A percentile compares a stretch with the other conserved stretches of the same genome.
These are phyloP conservation scores for Tympanuchus pallidicinctus DNA, from an alignment of 2,113 vertebrate species.

Conservation along the genomic window DNA sequence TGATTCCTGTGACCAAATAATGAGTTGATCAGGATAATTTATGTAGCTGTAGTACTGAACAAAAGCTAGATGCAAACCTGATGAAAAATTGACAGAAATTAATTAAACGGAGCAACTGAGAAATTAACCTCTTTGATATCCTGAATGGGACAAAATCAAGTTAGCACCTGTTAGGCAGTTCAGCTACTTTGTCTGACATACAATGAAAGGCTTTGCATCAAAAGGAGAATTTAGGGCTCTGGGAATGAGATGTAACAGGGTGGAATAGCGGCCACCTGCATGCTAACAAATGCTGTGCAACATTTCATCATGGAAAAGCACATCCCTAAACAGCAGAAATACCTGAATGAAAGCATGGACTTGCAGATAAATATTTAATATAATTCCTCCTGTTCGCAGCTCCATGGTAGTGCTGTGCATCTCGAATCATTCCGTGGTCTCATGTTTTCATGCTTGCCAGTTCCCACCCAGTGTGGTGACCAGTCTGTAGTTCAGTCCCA, in stretches of 20 bases:
- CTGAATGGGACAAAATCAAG: background rate
- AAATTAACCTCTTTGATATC: background rate
- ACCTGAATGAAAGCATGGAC: background rate
- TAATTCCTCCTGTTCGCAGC: background rate
- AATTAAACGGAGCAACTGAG: slow-evolving; percentile 4
- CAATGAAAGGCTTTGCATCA: background rate
- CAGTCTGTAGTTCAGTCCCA: background rate
- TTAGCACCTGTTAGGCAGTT: background rate
- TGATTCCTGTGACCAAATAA: background rate
- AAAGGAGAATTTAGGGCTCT: fast-evolving
- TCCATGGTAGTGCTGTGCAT: background rate
- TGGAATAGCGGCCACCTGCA: background rate
- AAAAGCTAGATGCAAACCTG: background rate
- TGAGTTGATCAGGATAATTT: background rate
- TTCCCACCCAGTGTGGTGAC: background rate
- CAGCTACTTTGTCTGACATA: fast-evolving
- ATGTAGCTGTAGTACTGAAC: background rate
- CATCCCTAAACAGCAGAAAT: background rate
- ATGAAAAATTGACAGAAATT: background rate
- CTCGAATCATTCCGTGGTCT: background rate
- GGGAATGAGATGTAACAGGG: background rate
- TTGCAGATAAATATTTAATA: background rate
- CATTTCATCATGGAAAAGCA: background rate
- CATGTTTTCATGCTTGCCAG: background rate
- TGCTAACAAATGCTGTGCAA: background rate